These are phyloP conservation scores for Eupithecia dodoneata DNA, from an alignment of 2,888 invertebrate species.

Conservation along the genomic window DNA sequence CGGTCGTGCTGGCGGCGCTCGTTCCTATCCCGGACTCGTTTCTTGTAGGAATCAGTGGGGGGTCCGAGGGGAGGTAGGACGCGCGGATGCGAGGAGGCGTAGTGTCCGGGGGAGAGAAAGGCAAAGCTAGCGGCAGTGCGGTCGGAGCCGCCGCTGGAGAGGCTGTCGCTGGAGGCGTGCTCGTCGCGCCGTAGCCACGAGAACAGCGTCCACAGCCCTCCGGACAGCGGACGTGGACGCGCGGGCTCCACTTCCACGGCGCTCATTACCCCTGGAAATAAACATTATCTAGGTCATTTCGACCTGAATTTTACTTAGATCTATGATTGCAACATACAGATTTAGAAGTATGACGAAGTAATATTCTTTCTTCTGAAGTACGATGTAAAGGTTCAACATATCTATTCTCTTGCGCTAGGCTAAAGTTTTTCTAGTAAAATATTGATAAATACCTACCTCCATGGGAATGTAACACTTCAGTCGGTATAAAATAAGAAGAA, in stretches of 20 bases:
- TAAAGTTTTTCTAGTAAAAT: neutral
- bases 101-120: slow-evolving; percentile 85
- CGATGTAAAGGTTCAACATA: neutral
- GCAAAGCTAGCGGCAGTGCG: slow-evolving; percentile 90
- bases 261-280: slow-evolving; percentile 71
- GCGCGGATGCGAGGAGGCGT: slow-evolving; percentile 70
- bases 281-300: too few species aligned
- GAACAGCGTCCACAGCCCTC: slow-evolving; percentile 85
- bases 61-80: slow-evolving; percentile 80
- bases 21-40: slow-evolving; percentile 85
- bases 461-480: neutral
- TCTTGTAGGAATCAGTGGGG: slow-evolving; percentile 86
- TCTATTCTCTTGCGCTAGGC: neutral
- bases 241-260: slow-evolving; percentile 60
- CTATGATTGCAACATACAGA: neutral
- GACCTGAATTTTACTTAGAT: too few species aligned
- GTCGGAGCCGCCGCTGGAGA: slow-evolving; percentile 88
- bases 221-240: slow-evolving; percentile 76
- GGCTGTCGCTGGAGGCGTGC: slow-evolving; percentile 77
- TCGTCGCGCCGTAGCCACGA: slow-evolving; percentile 89
- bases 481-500: neutral
- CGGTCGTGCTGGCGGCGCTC: slow-evolving; percentile 83
- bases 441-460: neutral
- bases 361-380: neutral
- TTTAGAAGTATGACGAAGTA: neutral